A percentile compares a stretch with the other conserved stretches of the same genome.
phyloP scores from a whole-genome alignment of 2,888 invertebrate genomes.

The Exephanes ischioxanthus region DNA sequence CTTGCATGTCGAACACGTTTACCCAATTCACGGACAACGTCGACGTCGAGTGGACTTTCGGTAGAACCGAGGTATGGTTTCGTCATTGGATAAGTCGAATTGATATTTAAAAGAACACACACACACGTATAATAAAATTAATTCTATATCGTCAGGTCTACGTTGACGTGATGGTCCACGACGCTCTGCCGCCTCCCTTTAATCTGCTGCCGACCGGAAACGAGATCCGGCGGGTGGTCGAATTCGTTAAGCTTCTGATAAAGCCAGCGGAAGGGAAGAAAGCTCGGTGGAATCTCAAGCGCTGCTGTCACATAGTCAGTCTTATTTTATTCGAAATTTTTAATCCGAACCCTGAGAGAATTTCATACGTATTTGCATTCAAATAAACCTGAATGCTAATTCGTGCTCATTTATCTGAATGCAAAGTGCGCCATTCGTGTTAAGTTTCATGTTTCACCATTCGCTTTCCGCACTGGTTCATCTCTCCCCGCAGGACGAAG shows the following conservation, averaged over 20 bases:
- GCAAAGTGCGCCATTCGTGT: background rate
- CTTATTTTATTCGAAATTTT: constrained; percentile 2
- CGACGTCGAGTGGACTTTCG: constrained; percentile 92
- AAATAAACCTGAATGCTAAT: too few species aligned
- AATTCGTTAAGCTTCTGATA: constrained; percentile 85
- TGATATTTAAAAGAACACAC: too few species aligned
- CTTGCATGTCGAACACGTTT: constrained; percentile 92
- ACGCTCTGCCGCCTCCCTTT: constrained; percentile 90
- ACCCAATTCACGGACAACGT: constrained; percentile 89
- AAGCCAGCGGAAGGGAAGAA: constrained; percentile 81
- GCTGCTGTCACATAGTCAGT: constrained; percentile 85
- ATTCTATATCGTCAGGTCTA: constrained; percentile 85
- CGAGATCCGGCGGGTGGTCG: constrained; percentile 85
- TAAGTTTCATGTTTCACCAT: background rate
- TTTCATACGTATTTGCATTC: background rate
- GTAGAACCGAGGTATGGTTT: constrained; percentile 87
- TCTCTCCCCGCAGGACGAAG: constrained; percentile 79
- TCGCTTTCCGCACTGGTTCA: background rate
- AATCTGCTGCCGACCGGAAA: constrained; percentile 89
- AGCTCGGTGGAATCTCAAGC: constrained; percentile 85
- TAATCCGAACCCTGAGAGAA: background rate
- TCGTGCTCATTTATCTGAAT: background rate
- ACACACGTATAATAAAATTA: too few species aligned
- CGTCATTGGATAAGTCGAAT: constrained; percentile 3
- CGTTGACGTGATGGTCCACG: constrained; percentile 90